phyloP scores from a whole-genome alignment of 2,888 invertebrate genomes.

The Meteorus cinctellus region DNA sequence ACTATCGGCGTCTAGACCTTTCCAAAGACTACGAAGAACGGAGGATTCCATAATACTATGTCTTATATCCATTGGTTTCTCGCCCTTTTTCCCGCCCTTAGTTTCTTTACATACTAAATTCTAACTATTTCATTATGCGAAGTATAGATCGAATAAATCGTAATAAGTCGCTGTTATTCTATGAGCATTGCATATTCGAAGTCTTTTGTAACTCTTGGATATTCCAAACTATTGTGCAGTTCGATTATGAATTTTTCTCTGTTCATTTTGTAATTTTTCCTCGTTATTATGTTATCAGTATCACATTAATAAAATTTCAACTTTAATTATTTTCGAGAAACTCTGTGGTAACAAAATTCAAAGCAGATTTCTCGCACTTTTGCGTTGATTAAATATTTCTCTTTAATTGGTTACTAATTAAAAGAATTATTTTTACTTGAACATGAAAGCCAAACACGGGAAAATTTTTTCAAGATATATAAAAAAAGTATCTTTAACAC shows the following conservation, averaged over 20 bases:
- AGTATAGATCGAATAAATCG: neutral
- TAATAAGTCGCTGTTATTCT: neutral
- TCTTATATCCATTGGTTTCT: neutral
- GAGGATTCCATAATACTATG: conserved; percentile 17
- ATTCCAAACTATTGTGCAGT: neutral
- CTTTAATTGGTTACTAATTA: too few relatives aligned
- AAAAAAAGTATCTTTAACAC: too few relatives aligned
- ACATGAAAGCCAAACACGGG: too few relatives aligned
- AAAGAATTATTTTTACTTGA: too few relatives aligned
- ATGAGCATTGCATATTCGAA: neutral
- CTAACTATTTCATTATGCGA: conserved; percentile 40
- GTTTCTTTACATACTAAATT: conserved; percentile 34
- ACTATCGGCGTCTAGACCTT: conserved; percentile 50
- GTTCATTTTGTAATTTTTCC: neutral
- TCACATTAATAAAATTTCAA: neutral
- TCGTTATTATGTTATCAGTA: too few relatives aligned
- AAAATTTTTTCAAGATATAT: too few relatives aligned
- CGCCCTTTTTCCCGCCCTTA: neutral
- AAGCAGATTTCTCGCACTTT: too few relatives aligned
- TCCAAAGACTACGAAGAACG: conserved; percentile 36
- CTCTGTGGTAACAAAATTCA: too few relatives aligned
- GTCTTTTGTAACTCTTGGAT: neutral
- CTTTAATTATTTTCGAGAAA: too few relatives aligned
- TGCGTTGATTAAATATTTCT: too few relatives aligned
- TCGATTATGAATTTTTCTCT: neutral